Evolutionary conservation across 2,888 invertebrate genomes (phyloP), one percentile per base, ranked within the genome.

Genomic region (Micoletzkya japonica): DNA sequence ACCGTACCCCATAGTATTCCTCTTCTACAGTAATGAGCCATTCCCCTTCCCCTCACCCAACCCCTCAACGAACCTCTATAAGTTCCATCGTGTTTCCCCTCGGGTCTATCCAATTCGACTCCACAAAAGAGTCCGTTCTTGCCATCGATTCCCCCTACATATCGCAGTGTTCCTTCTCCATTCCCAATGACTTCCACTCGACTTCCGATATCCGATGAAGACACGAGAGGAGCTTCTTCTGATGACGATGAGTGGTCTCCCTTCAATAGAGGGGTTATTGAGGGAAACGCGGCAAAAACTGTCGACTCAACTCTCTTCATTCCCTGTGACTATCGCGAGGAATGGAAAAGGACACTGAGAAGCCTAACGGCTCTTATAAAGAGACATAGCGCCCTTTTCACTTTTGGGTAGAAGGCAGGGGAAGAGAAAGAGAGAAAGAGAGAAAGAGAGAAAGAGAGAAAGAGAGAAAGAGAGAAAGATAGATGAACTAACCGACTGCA

Each of bases 91-190:
- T 91, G 89, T 79, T 89, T 89, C 28, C 90, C 90, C 72, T 88
- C 87, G 4, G 89, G 86, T 57, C 87, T 87, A 70, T 88, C 87
- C 68, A 91, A 86, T 85, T 90, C 90, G 58, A 91, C 87, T 10
- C 91, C 91, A 85, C 90, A 90, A 90, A 90, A 91, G 28, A 88
- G 73, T 2, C 89, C 90, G 17, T 87, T 86, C 49, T 89, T 90
- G 57, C 89, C 87, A 59, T 89, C 87, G 7, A 89, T 89, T 44
- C 86, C 85, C 3, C 91, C 91, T 73, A 89, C 87, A 85, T 88
- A 90, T 10, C 89, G 87, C 44, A 91, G 86, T 24, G 87, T 87
- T 1, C 91, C 91, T 72, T 56, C 54, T 6, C 66, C 66, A 10
- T 54, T 24, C 28, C 66, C 66, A 20, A 37, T 20, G 7, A 66